A percentile compares a stretch with the other conserved stretches of the same genome.
Evolutionary conservation across 2,113 vertebrate genomes (phyloP).

Genomic region (Larimichthys crocea): DNA sequence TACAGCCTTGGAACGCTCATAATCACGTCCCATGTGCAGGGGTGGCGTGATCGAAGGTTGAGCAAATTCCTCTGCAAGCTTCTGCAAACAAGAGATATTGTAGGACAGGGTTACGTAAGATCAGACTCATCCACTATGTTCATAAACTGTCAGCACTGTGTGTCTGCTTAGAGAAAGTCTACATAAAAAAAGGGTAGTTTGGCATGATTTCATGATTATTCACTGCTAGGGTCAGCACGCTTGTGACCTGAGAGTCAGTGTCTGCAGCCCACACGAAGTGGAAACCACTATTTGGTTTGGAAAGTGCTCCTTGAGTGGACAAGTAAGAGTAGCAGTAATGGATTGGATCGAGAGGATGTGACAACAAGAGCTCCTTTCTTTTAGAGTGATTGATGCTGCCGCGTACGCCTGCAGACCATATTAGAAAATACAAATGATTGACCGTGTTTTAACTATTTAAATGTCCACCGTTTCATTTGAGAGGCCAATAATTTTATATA

Average conservation of each 20-base stretch:
- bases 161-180: not conserved
- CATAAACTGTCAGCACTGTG: slow-evolving; percentile 3
- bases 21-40: slow-evolving; percentile 11
- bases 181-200: too few species aligned
- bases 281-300: slow-evolving; percentile 24
- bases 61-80: slow-evolving; percentile 59
- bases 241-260: slow-evolving; percentile 2
- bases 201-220: not conserved
- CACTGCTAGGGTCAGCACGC: not conserved
- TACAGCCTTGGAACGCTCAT: slow-evolving; percentile 23
- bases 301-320: not conserved
- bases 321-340: slow-evolving; percentile 16
- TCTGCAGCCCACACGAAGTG: slow-evolving; percentile 8
- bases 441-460: not conserved
- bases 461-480: not conserved
- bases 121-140: slow-evolving; percentile 10
- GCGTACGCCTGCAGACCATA: not conserved
- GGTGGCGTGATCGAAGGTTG: slow-evolving; percentile 52
- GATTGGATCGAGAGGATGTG: slow-evolving; percentile 31
- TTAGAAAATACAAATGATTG: not conserved
- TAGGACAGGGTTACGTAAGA: slow-evolving; percentile 45
- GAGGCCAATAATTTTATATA: not conserved
- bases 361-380: slow-evolving; percentile 16
- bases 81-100: slow-evolving; percentile 55
- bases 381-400: slow-evolving; percentile 14